Conservation (phyloP, 1,140 invertebrate species). For the Microplitis demolitor region DNA sequence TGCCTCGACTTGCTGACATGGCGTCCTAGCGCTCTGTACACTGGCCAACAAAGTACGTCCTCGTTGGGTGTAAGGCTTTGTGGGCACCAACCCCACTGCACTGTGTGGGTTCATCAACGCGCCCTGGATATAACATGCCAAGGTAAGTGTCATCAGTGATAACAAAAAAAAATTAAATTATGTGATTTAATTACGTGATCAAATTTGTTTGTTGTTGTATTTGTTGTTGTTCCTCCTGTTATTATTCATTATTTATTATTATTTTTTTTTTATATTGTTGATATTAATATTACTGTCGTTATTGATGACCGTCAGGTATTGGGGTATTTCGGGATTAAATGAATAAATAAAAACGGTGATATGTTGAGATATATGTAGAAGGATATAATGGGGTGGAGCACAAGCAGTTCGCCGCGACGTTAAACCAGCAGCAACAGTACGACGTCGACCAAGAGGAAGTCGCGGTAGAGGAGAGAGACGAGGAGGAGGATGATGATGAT, state of each 20-base stretch:
- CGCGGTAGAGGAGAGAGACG: background rate
- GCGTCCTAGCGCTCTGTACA: slow-evolving; percentile 53
- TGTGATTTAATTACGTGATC: background rate
- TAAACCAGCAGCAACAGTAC: background rate
- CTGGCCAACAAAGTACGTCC: slow-evolving; percentile 42
- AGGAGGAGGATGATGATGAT: background rate
- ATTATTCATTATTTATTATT: background rate
- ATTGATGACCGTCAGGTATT: no score
- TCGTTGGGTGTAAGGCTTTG: slow-evolving; percentile 32
- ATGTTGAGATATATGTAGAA: background rate
- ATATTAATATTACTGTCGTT: background rate
- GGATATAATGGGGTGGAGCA: slow-evolving; percentile 24
- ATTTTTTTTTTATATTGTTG: background rate
- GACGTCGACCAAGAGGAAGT: background rate
- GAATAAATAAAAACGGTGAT: background rate
- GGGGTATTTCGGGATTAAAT: background rate
- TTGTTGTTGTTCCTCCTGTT: background rate
- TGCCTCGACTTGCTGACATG: slow-evolving; percentile 55
- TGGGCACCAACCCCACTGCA: slow-evolving; percentile 22
- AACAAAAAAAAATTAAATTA: background rate
- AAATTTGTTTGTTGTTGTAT: background rate
- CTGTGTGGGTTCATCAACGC: slow-evolving; percentile 6
- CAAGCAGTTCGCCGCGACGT: background rate
- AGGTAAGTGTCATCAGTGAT: slow-evolving; percentile 43
- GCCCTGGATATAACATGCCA: slow-evolving; percentile 35